phyloP scores from a whole-genome alignment of 2,888 invertebrate genomes.

The Drosophila kuntzei region DNA sequence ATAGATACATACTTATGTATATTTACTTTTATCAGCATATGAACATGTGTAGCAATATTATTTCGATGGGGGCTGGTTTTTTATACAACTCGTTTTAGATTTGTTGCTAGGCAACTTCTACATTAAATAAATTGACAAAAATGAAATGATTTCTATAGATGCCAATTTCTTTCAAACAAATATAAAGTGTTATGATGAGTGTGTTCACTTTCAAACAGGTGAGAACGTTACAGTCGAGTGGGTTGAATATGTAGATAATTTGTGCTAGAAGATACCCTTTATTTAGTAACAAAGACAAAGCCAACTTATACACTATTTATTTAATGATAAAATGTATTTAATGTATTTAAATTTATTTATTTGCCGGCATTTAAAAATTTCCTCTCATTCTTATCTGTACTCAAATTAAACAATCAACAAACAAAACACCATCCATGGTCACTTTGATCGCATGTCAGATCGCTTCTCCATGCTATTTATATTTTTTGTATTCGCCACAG shows the following conservation, averaged over 20 bases:
- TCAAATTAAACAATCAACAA: slow-evolving; percentile 2
- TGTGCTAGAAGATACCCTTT: not conserved
- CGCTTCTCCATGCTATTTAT: slow-evolving; percentile 18
- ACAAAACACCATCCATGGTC: slow-evolving; percentile 12
- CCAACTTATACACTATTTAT: not conserved
- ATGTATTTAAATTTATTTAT: not conserved
- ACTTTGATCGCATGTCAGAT: slow-evolving; percentile 13
- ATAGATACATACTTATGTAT: slow-evolving; percentile 4
- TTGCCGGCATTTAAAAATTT: not conserved
- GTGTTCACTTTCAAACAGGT: not conserved
- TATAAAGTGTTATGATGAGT: not conserved
- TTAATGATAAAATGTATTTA: not conserved
- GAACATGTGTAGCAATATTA: slow-evolving; percentile 6
- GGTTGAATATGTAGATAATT: not conserved
- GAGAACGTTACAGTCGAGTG: not conserved
- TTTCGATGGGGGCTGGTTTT: slow-evolving; percentile 25
- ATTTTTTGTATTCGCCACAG: slow-evolving; percentile 2
- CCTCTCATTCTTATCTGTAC: not conserved
- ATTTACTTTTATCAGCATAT: not conserved
- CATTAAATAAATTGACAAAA: slow-evolving; percentile 6
- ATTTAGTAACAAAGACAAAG: not conserved
- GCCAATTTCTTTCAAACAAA: slow-evolving; percentile 8
- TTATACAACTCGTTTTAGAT: slow-evolving; percentile 49
- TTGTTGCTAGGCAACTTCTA: slow-evolving; percentile 32
- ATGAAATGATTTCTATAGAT: slow-evolving; percentile 9